Evolutionary conservation across 2,797 vertebrate genomes (phyloP).

Genomic region (Sparus aurata): DNA sequence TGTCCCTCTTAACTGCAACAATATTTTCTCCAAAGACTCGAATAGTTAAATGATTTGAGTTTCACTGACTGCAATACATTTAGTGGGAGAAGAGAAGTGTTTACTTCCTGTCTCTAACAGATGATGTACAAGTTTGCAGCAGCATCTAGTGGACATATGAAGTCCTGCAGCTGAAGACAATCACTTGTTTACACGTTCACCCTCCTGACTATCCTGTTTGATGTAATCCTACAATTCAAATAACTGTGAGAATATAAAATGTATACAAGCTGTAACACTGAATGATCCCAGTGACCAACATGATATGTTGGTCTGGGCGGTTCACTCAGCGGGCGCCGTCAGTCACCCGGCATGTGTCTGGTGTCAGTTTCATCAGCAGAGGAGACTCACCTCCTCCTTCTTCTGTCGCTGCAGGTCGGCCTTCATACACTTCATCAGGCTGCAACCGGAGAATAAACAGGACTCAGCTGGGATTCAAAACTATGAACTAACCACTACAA

Average conservation of each 20-base stretch:
- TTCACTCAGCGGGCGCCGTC: constrained; percentile 6
- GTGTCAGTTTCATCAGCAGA: constrained; percentile 20
- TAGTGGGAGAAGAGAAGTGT: too few species aligned
- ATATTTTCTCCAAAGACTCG: too few species aligned
- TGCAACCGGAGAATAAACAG: background rate
- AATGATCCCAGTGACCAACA: background rate
- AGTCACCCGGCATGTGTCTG: background rate
- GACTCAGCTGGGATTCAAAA: background rate
- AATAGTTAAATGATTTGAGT: too few species aligned
- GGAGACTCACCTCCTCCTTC: constrained; percentile 26
- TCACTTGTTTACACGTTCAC: background rate
- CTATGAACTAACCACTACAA: background rate
- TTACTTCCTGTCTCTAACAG: background rate
- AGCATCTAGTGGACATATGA: constrained; percentile 40
- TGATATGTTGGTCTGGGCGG: background rate
- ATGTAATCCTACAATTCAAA: background rate
- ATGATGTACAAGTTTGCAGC: background rate
- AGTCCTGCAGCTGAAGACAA: background rate
- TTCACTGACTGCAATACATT: too few species aligned
- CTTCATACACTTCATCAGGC: background rate
- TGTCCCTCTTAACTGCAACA: too few species aligned
- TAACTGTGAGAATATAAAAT: background rate
- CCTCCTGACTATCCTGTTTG: background rate
- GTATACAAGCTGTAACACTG: background rate
- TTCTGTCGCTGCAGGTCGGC: background rate